phyloP scores from a whole-genome alignment of 2,113 vertebrate species.

The Onychostruthus taczanowskii region DNA sequence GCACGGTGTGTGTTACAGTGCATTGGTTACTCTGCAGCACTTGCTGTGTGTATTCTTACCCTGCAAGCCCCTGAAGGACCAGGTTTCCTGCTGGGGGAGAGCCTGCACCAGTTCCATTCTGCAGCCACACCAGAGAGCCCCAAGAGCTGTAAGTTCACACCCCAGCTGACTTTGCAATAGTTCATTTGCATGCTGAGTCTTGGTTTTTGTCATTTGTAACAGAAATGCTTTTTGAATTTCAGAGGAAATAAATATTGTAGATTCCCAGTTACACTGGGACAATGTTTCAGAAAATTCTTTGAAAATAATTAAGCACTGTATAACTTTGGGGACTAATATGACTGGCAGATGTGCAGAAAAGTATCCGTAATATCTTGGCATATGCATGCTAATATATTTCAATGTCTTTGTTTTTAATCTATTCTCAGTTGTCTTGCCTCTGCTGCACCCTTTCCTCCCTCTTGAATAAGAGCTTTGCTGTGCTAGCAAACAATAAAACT shows the following conservation, averaged over 20 bases:
- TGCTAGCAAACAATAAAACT: not conserved
- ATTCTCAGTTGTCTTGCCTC: not conserved
- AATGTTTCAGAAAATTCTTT: not conserved
- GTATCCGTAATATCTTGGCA: not conserved
- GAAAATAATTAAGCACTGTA: not conserved
- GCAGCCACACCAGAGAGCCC: not conserved
- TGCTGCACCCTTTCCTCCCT: not conserved
- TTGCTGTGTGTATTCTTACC: fast-evolving
- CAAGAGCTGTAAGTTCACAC: not conserved
- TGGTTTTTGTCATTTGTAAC: not conserved
- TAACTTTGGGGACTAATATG: not conserved
- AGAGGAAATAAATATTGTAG: not conserved
- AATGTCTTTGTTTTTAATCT: not conserved
- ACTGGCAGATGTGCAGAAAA: not conserved
- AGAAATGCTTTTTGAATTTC: not conserved
- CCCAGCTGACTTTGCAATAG: not conserved
- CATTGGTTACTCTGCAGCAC: not conserved
- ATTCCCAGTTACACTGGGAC: not conserved
- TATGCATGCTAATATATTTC: not conserved
- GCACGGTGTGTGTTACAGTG: not conserved
- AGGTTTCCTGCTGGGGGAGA: not conserved
- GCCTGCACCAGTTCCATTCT: not conserved
- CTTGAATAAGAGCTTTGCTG: not conserved
- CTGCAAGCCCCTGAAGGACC: not conserved
- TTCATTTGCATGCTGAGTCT: not conserved